phyloP scores from a whole-genome alignment of 2,113 vertebrate species.

The Calidris pugnax region DNA sequence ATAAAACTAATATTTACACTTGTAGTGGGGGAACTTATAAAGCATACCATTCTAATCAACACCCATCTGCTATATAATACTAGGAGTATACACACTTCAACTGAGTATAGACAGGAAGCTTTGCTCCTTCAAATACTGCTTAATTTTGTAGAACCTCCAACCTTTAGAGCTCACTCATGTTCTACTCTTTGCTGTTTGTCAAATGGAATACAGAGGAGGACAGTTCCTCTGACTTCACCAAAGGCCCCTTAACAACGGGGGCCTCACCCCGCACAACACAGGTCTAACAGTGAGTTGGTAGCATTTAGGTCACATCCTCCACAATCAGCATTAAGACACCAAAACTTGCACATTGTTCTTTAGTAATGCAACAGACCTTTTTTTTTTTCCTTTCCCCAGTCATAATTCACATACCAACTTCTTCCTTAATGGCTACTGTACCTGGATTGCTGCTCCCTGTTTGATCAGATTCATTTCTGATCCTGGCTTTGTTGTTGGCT shows the following conservation, averaged over 20 bases:
- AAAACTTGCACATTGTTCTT: accelerated
- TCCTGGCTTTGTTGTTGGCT: not conserved
- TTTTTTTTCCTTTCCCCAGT: not conserved
- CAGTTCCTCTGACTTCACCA: not conserved
- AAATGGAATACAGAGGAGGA: not conserved
- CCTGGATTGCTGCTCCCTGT: not conserved
- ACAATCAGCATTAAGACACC: not conserved
- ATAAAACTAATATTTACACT: not conserved
- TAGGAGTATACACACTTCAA: not conserved
- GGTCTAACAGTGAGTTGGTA: not conserved
- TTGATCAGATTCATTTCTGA: not conserved
- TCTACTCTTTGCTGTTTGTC: not conserved
- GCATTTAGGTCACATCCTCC: not conserved
- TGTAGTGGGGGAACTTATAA: not conserved
- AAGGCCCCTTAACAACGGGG: not conserved
- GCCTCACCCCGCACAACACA: accelerated
- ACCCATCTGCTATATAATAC: not conserved
- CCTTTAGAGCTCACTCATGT: not conserved
- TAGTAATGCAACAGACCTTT: not conserved
- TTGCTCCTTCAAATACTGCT: not conserved
- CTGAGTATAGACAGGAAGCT: not conserved
- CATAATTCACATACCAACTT: not conserved
- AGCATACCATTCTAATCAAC: not conserved
- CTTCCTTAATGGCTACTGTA: not conserved
- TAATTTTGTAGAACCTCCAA: not conserved